Base-by-base conservation (phyloP, 2,797 vertebrate genomes). In the Perodicticus potto region DNA sequence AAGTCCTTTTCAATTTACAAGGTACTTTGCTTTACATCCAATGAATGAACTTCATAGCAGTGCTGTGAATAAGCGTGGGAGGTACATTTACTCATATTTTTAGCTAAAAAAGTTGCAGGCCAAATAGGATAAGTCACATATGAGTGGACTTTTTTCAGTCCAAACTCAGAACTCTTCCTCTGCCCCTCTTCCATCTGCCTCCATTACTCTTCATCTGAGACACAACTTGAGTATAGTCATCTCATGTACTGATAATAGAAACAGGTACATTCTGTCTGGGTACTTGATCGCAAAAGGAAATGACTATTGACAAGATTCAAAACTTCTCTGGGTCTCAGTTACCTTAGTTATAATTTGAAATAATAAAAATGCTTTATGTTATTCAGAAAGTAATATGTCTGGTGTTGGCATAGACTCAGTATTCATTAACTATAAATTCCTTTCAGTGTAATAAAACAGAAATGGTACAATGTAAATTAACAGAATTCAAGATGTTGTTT, bases 371-470 rank as follows among this genome's bases (percentile, higher is more conserved):
- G 7, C 27, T 40, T 65, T 94, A 16, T 67, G 7, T 90, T 40
- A 32, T 83, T 95, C 32, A 49, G 14, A 94, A 89, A 72, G 86
- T 45, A 91, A 10, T 73, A 17, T 61, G 22, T 89, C 13, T 40
- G 57, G 3, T 72, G 29, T 65, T 81, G 13, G 32, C 37, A 49
- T 65, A 91, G 14, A 25, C 72, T 84, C 14, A 17, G 27, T 82
- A 13, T 88, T 94, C 29, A 84, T 34, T 85, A 80, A 89, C 67
- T 80, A 59, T 20, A 59, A 86, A 70, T 83, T 67, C 32, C 40
- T 93, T 93, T 87, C 34, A 89, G 65, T 10, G 17, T 87, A 95
- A 72, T 80, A 80, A 89, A 93, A 27, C 40, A 84, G 57, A 94
- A 94, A 94, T 80, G 10, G 0, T 77, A 3, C 40, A 77, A 7